These are phyloP conservation scores for Mallotus villosus DNA, from an alignment of 2,797 vertebrate genomes.

Conservation along the genomic window DNA sequence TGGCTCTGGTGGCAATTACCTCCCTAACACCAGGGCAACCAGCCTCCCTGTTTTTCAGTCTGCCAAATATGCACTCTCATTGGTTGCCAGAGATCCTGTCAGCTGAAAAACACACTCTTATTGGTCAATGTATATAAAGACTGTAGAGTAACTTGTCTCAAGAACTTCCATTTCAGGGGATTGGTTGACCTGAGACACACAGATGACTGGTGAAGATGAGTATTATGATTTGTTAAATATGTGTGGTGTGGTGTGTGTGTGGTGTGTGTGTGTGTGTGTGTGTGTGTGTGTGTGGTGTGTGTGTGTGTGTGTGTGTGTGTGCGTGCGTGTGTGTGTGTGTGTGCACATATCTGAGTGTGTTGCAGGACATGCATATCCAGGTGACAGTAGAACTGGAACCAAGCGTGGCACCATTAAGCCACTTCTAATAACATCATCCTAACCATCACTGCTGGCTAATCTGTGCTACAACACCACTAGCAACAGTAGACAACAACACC, in stretches of 20 bases:
- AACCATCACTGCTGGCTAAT: slow-evolving; percentile 53
- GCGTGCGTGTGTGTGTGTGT: slow-evolving; percentile 28
- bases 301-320: slow-evolving; percentile 27
- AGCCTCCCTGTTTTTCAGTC: slow-evolving; percentile 19
- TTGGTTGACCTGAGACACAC: too few species aligned
- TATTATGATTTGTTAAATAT: not conserved
- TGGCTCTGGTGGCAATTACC: slow-evolving; percentile 42
- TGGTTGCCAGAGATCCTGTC: not conserved
- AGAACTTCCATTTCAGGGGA: too few species aligned
- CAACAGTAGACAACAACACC: too few species aligned
- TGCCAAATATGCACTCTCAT: slow-evolving; percentile 12
- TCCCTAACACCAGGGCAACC: slow-evolving; percentile 27
- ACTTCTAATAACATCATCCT: slow-evolving; percentile 74
- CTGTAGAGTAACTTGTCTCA: too few species aligned
- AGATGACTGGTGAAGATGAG: too few species aligned
- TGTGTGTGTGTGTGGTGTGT: slow-evolving; percentile 32
- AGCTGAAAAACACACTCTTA: not conserved
- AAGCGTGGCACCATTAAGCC: slow-evolving; percentile 78
- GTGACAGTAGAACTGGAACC: slow-evolving; percentile 44
- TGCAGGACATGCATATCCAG: slow-evolving; percentile 34
- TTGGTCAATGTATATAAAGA: not conserved
- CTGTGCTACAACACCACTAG: not conserved
- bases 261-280: slow-evolving; percentile 23
- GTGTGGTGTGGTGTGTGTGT: slow-evolving; percentile 25
- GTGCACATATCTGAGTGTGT: slow-evolving; percentile 17